Base-by-base conservation (phyloP, 2,888 invertebrate genomes). In the Suillia variegata region DNA sequence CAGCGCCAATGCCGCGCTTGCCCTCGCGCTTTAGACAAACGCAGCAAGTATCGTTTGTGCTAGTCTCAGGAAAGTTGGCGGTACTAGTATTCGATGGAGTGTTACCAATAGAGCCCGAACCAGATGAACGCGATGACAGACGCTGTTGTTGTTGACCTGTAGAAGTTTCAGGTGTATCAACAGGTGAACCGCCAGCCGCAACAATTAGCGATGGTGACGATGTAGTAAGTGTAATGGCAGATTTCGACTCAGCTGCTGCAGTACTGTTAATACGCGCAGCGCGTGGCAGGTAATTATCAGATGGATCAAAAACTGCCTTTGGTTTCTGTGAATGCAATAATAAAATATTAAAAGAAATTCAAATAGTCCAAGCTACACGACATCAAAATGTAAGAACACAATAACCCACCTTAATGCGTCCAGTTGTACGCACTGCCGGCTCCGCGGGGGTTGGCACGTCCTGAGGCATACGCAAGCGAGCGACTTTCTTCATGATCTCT, bases 251-350 rank as follows among this genome's bases (percentile, higher is more conserved):
- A 5, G 59, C 49, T n/a, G 67, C 47, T 38, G 64, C 62, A 6
- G 56, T 52, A 13, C 62, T 58, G n/a, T 64, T 62, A 5, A 57
- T 56, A 17, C 68, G 69, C 47, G 70, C 67, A 47, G 75, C 66
- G 54, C 75, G 78, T 10, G 92, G 91, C 34, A 91, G 82, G 80
- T 92, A 90, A 67, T 89, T 90, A 71, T 93, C 92, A 0, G 93
- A 93, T 2, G 93, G 93, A 81, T 93, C 93, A 76, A 93, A 93
- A 0, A 93, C 92, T 77, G 90, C 90, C 75, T 91, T 92, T 0
- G 92, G 92, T 84, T 91, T 88, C 87, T 90, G 60, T n/a, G n/a
- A n/a, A n/a, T n/a, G n/a, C n/a, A n/a, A n/a, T n/a, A n/a, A 8
- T 58, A 1, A 26, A 50, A 53, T 51, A 49, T 42, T 12, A 57